Percentiles rank a stretch among this genome's conserved stretches.
Conservation (phyloP, 2,797 vertebrate genomes). For the Hippopotamyrus pictus region DNA sequence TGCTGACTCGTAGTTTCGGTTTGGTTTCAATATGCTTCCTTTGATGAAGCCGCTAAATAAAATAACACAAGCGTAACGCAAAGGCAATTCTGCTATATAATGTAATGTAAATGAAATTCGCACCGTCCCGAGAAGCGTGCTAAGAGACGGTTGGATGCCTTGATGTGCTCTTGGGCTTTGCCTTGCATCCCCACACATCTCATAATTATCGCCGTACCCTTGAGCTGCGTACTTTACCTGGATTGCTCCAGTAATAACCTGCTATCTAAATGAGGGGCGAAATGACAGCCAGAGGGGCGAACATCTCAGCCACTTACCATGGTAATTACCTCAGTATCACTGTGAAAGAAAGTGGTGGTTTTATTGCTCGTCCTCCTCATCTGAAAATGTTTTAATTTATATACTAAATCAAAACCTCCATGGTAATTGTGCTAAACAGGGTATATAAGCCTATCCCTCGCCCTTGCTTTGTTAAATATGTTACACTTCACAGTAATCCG, state of each 20-base stretch:
- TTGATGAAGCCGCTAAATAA: background rate
- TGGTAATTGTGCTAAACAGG: background rate
- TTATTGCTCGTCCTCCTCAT: background rate
- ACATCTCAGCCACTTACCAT: background rate
- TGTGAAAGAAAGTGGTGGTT: background rate
- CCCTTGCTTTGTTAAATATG: background rate
- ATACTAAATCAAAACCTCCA: background rate
- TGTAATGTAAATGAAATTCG: background rate
- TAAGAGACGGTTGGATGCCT: slow-evolving; percentile 18
- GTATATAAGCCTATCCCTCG: background rate
- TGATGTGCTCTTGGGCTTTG: background rate
- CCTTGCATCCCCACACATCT: slow-evolving; percentile 20
- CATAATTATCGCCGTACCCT: slow-evolving; percentile 32
- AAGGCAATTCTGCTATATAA: background rate
- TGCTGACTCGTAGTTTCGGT: background rate
- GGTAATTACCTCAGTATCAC: background rate
- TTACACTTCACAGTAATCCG: background rate
- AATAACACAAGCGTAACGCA: background rate
- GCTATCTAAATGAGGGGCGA: slow-evolving; percentile 16
- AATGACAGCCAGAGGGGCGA: background rate
- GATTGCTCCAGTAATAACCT: slow-evolving; percentile 27
- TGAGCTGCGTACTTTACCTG: slow-evolving; percentile 30
- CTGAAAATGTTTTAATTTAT: background rate
- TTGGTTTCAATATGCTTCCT: background rate
- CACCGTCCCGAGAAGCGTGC: background rate